Conservation (phyloP, 2,113 vertebrate genomes). For the Podarcis raffonei region DNA sequence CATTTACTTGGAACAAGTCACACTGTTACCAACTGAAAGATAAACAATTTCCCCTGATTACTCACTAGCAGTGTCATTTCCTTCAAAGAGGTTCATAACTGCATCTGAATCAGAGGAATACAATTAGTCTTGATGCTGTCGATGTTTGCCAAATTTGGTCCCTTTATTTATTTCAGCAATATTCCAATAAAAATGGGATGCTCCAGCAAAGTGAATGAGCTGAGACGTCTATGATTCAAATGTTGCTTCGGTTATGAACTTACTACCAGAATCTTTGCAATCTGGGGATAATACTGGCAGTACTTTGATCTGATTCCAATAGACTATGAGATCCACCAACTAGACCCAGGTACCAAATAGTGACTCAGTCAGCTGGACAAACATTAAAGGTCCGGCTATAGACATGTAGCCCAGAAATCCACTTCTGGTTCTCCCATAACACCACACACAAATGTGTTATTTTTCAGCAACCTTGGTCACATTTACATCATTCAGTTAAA, state of each 20-base stretch:
- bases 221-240: not conserved
- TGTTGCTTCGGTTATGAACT: not conserved
- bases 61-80: constrained; percentile 49
- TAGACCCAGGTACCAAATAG: too few species aligned
- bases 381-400: too few species aligned
- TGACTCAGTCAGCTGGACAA: too few species aligned
- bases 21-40: constrained; percentile 54
- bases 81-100: constrained; percentile 31
- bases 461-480: too few species aligned
- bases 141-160: constrained; percentile 40
- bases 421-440: too few species aligned
- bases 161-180: constrained; percentile 38
- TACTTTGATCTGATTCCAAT: too few species aligned
- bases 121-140: constrained; percentile 42
- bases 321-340: too few species aligned
- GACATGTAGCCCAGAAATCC: too few species aligned
- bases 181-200: not conserved
- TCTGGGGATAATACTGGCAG: not conserved
- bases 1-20: constrained; percentile 47
- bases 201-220: not conserved
- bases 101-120: constrained; percentile 58
- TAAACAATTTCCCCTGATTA: constrained; percentile 62
- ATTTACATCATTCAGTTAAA: too few species aligned
- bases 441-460: too few species aligned
- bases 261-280: not conserved